A percentile compares a stretch with the other conserved stretches of the same genome.
phyloP scores from a whole-genome alignment of 2,888 invertebrate genomes.

The Heliconius hortense region DNA sequence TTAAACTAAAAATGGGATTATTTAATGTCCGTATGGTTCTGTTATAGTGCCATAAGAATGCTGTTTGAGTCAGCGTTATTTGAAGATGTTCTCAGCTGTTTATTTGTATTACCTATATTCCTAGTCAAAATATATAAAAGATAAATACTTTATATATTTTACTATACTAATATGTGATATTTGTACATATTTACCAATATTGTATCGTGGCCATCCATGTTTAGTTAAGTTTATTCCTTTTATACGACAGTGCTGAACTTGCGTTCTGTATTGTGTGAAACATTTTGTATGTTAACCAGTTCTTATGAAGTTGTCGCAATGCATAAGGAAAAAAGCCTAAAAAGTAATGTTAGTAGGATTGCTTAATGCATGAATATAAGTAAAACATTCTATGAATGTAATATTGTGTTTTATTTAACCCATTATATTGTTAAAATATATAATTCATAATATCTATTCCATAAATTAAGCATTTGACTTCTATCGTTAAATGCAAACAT shows the following conservation, averaged over 20 bases:
- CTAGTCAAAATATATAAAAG: slow-evolving; percentile 60
- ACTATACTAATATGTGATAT: slow-evolving; percentile 68
- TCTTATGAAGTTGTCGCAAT: slow-evolving; percentile 22
- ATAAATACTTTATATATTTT: slow-evolving; percentile 43
- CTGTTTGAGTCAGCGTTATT: slow-evolving; percentile 17
- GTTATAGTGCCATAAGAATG: slow-evolving; percentile 73
- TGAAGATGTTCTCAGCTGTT: slow-evolving; percentile 10
- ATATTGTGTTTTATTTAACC: slow-evolving; percentile 51
- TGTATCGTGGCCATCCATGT: slow-evolving; percentile 70
- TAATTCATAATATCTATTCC: not conserved
- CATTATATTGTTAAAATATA: not conserved
- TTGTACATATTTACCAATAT: slow-evolving; percentile 72
- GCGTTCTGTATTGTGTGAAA: slow-evolving; percentile 42
- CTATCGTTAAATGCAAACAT: not conserved
- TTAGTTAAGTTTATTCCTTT: slow-evolving; percentile 46
- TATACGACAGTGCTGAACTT: slow-evolving; percentile 40
- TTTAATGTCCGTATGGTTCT: slow-evolving; percentile 67
- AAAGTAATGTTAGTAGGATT: slow-evolving; percentile 65
- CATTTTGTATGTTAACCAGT: not conserved
- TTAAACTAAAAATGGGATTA: slow-evolving; percentile 58
- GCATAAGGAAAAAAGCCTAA: slow-evolving; percentile 57
- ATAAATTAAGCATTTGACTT: not conserved
- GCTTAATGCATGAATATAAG: slow-evolving; percentile 67
- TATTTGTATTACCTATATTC: slow-evolving; percentile 45
- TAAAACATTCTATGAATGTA: slow-evolving; percentile 80